Conservation (phyloP, 2,797 vertebrate species). For the Tokudaia muenninki region DNA sequence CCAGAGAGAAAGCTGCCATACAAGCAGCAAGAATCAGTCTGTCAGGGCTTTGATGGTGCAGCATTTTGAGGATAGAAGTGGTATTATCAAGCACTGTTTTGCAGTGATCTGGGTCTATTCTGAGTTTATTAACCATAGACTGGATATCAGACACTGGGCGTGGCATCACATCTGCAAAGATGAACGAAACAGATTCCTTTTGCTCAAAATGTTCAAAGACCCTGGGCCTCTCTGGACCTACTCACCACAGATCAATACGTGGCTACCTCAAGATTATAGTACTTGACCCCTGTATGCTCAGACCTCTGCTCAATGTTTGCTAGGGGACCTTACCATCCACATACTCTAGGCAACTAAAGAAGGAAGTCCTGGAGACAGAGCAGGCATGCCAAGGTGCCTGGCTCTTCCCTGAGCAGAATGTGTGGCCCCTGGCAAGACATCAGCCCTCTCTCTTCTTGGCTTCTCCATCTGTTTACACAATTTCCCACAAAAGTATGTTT, state of each 20-base stretch:
- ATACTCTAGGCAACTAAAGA: neutral
- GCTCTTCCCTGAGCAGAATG: neutral
- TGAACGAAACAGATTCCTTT: neutral
- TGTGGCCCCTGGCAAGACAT: conserved; percentile 17
- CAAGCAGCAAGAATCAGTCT: neutral
- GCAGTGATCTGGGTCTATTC: conserved; percentile 22
- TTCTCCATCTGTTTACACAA: conserved; percentile 60
- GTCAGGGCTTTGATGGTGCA: neutral
- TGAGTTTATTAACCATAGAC: neutral
- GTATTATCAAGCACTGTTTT: neutral
- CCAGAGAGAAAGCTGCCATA: accelerated
- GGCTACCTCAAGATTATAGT: neutral
- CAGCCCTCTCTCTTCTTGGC: conserved; percentile 31
- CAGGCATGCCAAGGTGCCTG: neutral
- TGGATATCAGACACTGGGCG: neutral
- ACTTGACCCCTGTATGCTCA: neutral
- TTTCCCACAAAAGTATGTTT: conserved; percentile 58
- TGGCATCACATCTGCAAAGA: neutral
- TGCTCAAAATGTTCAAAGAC: neutral
- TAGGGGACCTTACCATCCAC: neutral
- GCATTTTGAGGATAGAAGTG: conserved; percentile 5
- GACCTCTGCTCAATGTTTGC: neutral
- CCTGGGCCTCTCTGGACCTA: neutral
- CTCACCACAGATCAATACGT: neutral
- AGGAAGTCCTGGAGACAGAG: neutral